Evolutionary conservation across 2,797 vertebrate genomes (phyloP).

Genomic region (Anabas testudineus): DNA sequence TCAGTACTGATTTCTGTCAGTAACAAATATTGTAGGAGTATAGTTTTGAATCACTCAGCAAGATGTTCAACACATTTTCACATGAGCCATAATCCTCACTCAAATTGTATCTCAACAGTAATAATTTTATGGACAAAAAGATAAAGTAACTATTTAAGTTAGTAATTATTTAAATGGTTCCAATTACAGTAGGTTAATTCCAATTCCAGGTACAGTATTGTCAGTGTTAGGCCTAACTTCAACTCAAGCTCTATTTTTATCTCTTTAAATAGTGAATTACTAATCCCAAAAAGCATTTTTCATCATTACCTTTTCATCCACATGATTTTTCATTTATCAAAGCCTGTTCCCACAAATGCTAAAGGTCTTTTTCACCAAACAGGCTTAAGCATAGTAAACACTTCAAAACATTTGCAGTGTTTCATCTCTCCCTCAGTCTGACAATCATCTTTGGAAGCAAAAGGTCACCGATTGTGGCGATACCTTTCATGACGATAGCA

Average conservation of each 20-base stretch:
- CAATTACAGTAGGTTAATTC: not conserved
- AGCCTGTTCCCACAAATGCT: conserved; percentile 24
- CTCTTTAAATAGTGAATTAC: not conserved
- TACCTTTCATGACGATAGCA: conserved; percentile 31
- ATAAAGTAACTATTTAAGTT: no score
- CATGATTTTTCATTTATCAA: conserved; percentile 31
- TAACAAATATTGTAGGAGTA: conserved; percentile 21
- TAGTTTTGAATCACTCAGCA: conserved; percentile 19
- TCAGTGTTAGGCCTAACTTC: not conserved
- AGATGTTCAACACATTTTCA: conserved; percentile 17
- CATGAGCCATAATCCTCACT: not conserved
- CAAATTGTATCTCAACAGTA: no score
- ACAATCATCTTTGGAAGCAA: conserved; percentile 47
- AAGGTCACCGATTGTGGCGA: conserved; percentile 56
- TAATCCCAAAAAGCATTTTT: conserved; percentile 14
- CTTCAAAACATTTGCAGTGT: conserved; percentile 57
- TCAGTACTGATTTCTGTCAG: conserved; percentile 12
- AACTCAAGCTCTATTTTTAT: not conserved
- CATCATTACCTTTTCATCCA: conserved; percentile 16
- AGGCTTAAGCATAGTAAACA: conserved; percentile 25
- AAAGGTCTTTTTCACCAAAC: conserved; percentile 43
- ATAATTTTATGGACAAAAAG: no score
- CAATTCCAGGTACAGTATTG: no score
- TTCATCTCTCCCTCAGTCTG: conserved; percentile 58
- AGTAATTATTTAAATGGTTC: not conserved